Base-by-base conservation (phyloP, 2,888 invertebrate genomes). In the Drosophila diplacantha region DNA sequence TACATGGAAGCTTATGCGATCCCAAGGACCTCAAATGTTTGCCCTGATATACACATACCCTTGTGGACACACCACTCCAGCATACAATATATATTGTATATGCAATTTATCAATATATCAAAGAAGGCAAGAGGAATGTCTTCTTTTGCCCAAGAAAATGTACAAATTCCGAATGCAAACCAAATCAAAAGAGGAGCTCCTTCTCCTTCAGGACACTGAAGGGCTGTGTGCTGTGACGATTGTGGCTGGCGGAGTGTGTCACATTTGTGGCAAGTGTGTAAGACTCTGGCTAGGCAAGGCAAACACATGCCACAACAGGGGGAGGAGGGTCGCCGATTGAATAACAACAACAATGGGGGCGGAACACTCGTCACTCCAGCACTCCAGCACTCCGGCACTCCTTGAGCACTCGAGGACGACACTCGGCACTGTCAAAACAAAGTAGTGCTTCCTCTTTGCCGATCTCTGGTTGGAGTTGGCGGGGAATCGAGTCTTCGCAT, bases 91-190 rank as follows among this genome's bases (percentile, higher is more conserved):
- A 20, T 20, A 38, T 38, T 38, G 20, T 20, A 38, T 38, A 38
- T 38, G 8, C 38, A 38, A 38, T 8, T 20, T 38, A 38, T 38
- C 20, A 20, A 38, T 24, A 9, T 24, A 44, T 44, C 26, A 26
- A 26, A 9, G 26, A 26, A 26, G 26, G 9, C 26, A 26, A 26
- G 26, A 3, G 26, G 26, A 26, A 26, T 44, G 44, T 29, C 18
- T 29, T 18, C 14, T 20, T 38, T 29, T 8, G 14, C 8, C 8
- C 14, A 14, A 5, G 44, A 29, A n/a, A 51, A 26, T 26, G 54
- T 18, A 54, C 52, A 54, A 52, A 54, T 18, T 54, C 35, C 18
- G 26, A 52, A 54, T 54, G 54, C 52, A 54, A 54, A 54, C 35
- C 11, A 18, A 51, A n/a, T 46, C 44, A 46, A 31, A 46, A 9